Base-by-base conservation (phyloP, 2,888 invertebrate species). In the Leucoma salicis region DNA sequence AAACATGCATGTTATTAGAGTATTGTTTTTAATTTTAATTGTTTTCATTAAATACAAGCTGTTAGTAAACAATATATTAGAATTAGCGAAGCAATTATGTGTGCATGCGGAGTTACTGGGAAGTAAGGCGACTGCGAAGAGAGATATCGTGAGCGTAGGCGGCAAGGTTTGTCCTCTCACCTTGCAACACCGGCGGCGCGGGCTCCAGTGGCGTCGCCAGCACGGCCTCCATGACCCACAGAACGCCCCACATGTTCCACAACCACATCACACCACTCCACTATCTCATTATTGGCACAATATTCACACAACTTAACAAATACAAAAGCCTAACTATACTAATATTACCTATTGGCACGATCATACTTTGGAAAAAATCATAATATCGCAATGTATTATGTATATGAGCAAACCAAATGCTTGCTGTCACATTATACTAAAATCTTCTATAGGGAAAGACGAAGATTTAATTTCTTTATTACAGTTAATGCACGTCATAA, bases 261-360 rank as follows among this genome's bases (percentile, higher is more conserved):
- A 84, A 79, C 84, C 87, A 86, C 88, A 87, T 87, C 89, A 89
- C 89, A 84, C 74, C 87, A 88, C 86, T 78, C 70, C 88, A 89
- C 89, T 89, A 89, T 88, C 89, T 89, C 89, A 89, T 89, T 78
- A 85, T 89, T 87, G 84, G 84, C 87, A 89, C 87, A 83, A 84
- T 80, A 87, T 85, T 86, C 81, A 85, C 89, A 79, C 76, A 84
- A 86, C 86, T 80, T 85, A 88, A 83, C 80, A 72, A 74, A 85
- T 79, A 82, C 72, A 77, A 80, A 85, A 73, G 81, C 80, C 82
- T 88, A 88, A 86, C 84, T 89, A 88, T 79, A 79, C 75, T 85
- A 82, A 75, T 71, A 74, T 80, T 69, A 84, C 77, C 78, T 84
- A 76, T 82, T 87, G 85, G 83, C 87, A 87, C 87, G 74, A 79